Percentiles rank a stretch among this genome's conserved stretches.
phyloP scores from a whole-genome alignment of 2,888 invertebrate species.

The Ceraclea dissimilis region DNA sequence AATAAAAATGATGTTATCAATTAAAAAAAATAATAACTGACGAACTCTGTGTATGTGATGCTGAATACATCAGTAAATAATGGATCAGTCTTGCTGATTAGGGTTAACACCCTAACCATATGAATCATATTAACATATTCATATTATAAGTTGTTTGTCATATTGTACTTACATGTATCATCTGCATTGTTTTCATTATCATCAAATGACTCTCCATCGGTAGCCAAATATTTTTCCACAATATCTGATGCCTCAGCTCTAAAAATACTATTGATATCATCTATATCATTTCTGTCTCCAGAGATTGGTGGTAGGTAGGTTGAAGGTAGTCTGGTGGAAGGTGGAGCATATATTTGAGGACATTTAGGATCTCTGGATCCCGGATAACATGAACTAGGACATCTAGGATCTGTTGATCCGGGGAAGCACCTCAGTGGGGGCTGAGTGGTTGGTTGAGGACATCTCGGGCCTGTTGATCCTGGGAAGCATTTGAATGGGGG shows the following conservation, averaged over 20 bases:
- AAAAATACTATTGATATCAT: conserved; percentile 34
- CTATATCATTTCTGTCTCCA: conserved; percentile 31
- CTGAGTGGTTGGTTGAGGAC: conserved; percentile 26
- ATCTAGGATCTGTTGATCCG: conserved; percentile 31
- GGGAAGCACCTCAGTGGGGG: conserved; percentile 30
- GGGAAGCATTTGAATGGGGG: conserved; percentile 29
- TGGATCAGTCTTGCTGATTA: no score
- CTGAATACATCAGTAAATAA: no score
- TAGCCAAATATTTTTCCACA: conserved; percentile 11
- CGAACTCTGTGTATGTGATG: no score
- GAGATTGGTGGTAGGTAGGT: conserved; percentile 27
- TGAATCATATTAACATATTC: no score
- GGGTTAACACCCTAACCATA: no score
- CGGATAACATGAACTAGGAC: conserved; percentile 30
- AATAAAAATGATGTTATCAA: no score
- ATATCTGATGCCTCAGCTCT: conserved; percentile 29
- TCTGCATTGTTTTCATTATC: conserved; percentile 12
- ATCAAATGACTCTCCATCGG: conserved; percentile 14
- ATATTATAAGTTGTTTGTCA: conserved; percentile 24
- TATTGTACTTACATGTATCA: conserved; percentile 28
- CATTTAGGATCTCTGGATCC: conserved; percentile 35
- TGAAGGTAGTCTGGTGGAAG: conserved; percentile 26
- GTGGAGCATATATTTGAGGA: conserved; percentile 30
- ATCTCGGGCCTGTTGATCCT: conserved; percentile 37
- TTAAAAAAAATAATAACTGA: no score